Base-by-base conservation (phyloP, 2,113 vertebrate genomes). In the Pagrus major region DNA sequence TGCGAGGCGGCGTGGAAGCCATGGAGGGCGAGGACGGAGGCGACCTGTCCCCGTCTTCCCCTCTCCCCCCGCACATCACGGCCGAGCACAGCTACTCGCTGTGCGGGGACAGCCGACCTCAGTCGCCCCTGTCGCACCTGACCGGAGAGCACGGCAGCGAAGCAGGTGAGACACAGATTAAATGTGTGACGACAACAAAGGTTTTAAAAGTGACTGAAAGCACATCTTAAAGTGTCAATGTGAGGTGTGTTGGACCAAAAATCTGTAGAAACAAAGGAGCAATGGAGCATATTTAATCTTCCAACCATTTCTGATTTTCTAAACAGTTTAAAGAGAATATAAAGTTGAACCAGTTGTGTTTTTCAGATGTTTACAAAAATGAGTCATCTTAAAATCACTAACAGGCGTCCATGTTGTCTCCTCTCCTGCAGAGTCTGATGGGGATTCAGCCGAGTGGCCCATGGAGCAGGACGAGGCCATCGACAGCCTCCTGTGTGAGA, bases 1-100 rank as follows among this genome's bases (percentile, higher is more conserved):
- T 68, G 27, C 68, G 88, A 25, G 85, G 81, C 20, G 74, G 80
- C 0, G 91, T 91, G 2, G 97, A 98, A 93, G 95, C 97, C 84
- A 91, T 90, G 75, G 97, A 97, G 77, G 96, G 96, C 21, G 95
- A 91, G 47, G 96, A 97, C 1, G 96, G 95, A 5, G 93, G 96
- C 25, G 94, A 97, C 1, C 95, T 96, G 41, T 96, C 96, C 0
- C 95, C 94, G 0, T 94, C 95, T 0, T 99, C 97, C 31, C 97
- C 97, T 0, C 96, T 96, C 0, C 97, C 97, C 0, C 98, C 98
- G 4, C 97, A 97, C 94, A 99, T 99, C 92, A 96, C 98, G 68
- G 96, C 96, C 0, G 98, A 99, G 35, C 98, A 99, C 93, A 99
- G 98, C 93, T 99, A 99, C 89, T 99, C 98, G 2, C 95, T 99